These are phyloP conservation scores for Corythoichthys intestinalis DNA, from an alignment of 2,113 vertebrate genomes.

Conservation along the genomic window DNA sequence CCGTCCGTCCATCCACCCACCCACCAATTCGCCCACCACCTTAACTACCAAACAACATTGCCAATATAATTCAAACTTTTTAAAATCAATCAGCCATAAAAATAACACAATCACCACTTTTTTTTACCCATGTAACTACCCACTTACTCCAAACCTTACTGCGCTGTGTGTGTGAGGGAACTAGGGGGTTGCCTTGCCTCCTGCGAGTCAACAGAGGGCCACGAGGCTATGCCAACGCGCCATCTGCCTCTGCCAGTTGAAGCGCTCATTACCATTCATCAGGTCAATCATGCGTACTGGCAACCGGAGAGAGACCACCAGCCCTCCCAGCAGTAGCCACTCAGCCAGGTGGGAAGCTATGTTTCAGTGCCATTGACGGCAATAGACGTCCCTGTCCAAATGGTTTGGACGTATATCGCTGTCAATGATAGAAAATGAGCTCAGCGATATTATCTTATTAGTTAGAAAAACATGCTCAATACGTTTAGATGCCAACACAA, in stretches of 20 bases:
- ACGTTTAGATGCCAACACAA: neutral
- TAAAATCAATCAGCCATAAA: neutral
- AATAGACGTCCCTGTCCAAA: too few species aligned
- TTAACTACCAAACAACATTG: neutral
- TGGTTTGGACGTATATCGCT: too few species aligned
- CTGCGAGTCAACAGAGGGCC: constrained; percentile 35
- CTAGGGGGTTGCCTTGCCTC: neutral
- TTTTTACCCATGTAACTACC: neutral
- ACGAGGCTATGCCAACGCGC: constrained; percentile 36
- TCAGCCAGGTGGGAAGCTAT: constrained; percentile 25
- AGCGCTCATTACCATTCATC: constrained; percentile 44
- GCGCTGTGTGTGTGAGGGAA: neutral
- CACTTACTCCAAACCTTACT: neutral
- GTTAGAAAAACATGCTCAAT: neutral
- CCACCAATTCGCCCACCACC: neutral
- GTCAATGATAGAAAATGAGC: too few species aligned
- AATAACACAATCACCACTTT: neutral
- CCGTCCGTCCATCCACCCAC: too few species aligned
- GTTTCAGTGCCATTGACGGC: too few species aligned
- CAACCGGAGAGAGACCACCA: constrained; percentile 7
- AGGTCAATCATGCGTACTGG: constrained; percentile 22
- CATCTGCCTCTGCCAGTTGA: constrained; percentile 59
- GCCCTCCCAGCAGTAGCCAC: constrained; percentile 32
- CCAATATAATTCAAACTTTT: neutral
- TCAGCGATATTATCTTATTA: too few species aligned